Conservation (phyloP, 2,797 vertebrate species). For the Enteromius viviparus region DNA sequence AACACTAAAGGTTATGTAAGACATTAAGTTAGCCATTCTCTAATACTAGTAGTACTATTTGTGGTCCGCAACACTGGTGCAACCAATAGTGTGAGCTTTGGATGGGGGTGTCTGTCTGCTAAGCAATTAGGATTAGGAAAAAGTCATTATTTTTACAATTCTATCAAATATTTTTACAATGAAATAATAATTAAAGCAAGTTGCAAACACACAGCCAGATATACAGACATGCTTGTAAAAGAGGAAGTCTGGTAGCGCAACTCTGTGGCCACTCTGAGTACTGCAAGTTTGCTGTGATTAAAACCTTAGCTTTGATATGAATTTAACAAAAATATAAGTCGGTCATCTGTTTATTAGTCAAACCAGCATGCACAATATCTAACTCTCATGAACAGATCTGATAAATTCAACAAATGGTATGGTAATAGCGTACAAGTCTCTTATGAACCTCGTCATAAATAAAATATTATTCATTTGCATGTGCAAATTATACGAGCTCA, state of each 20-base stretch:
- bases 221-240: not conserved
- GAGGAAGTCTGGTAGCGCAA: conserved; percentile 26
- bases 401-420: not conserved
- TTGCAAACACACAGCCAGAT: not conserved
- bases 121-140: not conserved
- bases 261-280: conserved; percentile 44
- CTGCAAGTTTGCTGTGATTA: conserved; percentile 24
- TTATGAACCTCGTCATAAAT: not conserved
- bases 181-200: not conserved
- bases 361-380: not conserved
- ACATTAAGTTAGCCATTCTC: not conserved
- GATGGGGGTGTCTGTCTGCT: not conserved
- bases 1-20: not conserved
- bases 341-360: not conserved
- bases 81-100: not conserved
- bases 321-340: not conserved
- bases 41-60: not conserved
- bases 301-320: not conserved
- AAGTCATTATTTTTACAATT: not conserved
- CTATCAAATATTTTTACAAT: not conserved
- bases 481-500: not conserved
- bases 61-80: not conserved
- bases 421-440: not conserved
- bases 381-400: not conserved
- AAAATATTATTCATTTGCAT: not conserved